A percentile compares a stretch with the other conserved stretches of the same genome.
Evolutionary conservation across 2,113 vertebrate genomes (phyloP).

Genomic region (Odontophorus gujanensis): DNA sequence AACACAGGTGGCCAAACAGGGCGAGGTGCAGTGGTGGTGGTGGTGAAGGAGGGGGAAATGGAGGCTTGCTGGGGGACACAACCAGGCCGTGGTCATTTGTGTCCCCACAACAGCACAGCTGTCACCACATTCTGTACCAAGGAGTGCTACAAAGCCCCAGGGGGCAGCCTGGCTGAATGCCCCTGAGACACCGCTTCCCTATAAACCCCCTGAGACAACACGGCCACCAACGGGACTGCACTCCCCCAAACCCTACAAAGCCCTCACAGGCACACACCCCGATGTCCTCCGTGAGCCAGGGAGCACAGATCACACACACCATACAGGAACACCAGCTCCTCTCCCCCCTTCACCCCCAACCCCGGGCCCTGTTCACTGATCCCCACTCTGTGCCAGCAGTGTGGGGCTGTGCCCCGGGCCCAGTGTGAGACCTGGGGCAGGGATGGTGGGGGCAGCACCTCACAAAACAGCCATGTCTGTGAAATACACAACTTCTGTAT

Average conservation of each 20-base stretch:
- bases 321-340: accelerated
- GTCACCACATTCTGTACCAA: too few species aligned
- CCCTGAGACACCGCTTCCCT: not conserved
- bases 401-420: too few species aligned
- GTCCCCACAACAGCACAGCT: not conserved
- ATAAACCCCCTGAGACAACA: not conserved
- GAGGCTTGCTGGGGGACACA: not conserved
- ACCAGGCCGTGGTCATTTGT: too few species aligned
- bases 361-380: not conserved
- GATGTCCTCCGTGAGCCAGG: not conserved
- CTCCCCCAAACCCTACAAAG: not conserved
- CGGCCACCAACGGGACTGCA: too few species aligned
- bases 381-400: not conserved
- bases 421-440: too few species aligned
- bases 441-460: not conserved
- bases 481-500: too few species aligned
- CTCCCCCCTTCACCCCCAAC: not conserved
- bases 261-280: not conserved
- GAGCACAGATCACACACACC: not conserved
- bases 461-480: too few species aligned
- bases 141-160: not conserved
- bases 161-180: too few species aligned
- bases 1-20: too few species aligned
- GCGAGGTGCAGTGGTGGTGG: too few species aligned
- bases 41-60: not conserved